Conservation (phyloP, 2,888 invertebrate genomes). For the Macaria liturata region DNA sequence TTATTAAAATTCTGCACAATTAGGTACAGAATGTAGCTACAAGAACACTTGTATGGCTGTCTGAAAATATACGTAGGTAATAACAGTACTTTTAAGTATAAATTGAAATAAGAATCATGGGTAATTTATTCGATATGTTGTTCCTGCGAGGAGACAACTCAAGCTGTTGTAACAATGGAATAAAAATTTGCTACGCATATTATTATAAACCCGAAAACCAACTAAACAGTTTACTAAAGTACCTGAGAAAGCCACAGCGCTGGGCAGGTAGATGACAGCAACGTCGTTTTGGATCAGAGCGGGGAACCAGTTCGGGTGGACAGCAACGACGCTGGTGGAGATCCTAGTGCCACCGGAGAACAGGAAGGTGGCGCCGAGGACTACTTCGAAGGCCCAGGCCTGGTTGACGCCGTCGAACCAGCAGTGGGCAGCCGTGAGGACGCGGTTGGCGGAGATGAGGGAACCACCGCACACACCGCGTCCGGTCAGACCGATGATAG, state of each 20-base stretch:
- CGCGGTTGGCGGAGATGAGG: slow-evolving; percentile 35
- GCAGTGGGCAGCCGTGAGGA: slow-evolving; percentile 48
- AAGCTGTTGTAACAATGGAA: too few relatives aligned
- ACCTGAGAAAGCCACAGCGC: slow-evolving; percentile 32
- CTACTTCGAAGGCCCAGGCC: slow-evolving; percentile 42
- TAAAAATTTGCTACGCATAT: too few relatives aligned
- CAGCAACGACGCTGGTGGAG: slow-evolving; percentile 33
- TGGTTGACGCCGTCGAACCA: slow-evolving; percentile 49
- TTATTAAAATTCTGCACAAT: too few relatives aligned
- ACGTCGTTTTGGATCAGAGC: slow-evolving; percentile 44
- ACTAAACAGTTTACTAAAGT: slow-evolving; percentile 10
- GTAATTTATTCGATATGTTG: too few relatives aligned
- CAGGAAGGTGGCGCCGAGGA: slow-evolving; percentile 46
- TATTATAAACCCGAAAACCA: too few relatives aligned
- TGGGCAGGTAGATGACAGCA: slow-evolving; percentile 39
- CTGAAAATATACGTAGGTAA: too few relatives aligned
- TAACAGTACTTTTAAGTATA: too few relatives aligned
- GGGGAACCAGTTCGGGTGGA: slow-evolving; percentile 48
- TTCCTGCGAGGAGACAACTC: too few relatives aligned
- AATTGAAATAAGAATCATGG: too few relatives aligned
- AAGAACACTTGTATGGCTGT: too few relatives aligned
- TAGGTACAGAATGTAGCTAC: too few relatives aligned
- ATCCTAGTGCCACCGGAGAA: slow-evolving; percentile 50
- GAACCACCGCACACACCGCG: slow-evolving; percentile 49
- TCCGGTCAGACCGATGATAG: slow-evolving; percentile 25